phyloP scores from a whole-genome alignment of 2,113 vertebrate genomes.

The Notothenia coriiceps region DNA sequence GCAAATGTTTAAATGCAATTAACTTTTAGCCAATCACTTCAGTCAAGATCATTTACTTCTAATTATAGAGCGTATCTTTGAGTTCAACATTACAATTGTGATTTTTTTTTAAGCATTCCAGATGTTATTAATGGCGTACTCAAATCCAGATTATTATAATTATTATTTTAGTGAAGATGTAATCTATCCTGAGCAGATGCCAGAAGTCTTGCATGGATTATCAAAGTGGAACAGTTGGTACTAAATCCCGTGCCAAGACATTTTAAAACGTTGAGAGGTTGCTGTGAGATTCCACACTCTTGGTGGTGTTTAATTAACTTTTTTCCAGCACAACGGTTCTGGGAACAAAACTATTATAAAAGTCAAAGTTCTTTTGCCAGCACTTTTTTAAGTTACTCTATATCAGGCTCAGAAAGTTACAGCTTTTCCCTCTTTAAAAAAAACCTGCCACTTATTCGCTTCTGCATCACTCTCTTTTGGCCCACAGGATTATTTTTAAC shows the following conservation, averaged over 20 bases:
- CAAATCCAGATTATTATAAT: constrained; percentile 27
- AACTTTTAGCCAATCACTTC: constrained; percentile 14
- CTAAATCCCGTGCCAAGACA: constrained; percentile 66
- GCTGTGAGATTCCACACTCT: constrained; percentile 49
- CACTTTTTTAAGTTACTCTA: constrained; percentile 35
- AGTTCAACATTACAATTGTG: constrained; percentile 2
- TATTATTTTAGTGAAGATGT: constrained; percentile 41
- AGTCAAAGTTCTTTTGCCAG: constrained; percentile 45
- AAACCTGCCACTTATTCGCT: background rate
- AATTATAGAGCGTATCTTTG: constrained; percentile 9
- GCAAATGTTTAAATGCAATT: constrained; percentile 21
- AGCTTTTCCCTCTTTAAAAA: background rate
- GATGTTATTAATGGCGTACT: constrained; percentile 23
- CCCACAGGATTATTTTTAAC: background rate
- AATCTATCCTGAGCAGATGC: constrained; percentile 44
- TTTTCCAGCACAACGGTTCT: constrained; percentile 65
- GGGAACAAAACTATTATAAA: constrained; percentile 68
- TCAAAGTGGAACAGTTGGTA: constrained; percentile 64
- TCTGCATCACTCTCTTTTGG: background rate
- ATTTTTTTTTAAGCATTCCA: background rate
- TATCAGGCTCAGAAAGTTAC: background rate
- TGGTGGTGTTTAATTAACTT: constrained; percentile 71
- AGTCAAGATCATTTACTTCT: background rate
- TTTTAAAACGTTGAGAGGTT: constrained; percentile 56
- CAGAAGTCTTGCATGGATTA: constrained; percentile 53